Percentiles rank a stretch among this genome's conserved stretches.
These are phyloP conservation scores for Porphyrio hochstetteri DNA, from an alignment of 2,113 vertebrate genomes.

Conservation along the genomic window DNA sequence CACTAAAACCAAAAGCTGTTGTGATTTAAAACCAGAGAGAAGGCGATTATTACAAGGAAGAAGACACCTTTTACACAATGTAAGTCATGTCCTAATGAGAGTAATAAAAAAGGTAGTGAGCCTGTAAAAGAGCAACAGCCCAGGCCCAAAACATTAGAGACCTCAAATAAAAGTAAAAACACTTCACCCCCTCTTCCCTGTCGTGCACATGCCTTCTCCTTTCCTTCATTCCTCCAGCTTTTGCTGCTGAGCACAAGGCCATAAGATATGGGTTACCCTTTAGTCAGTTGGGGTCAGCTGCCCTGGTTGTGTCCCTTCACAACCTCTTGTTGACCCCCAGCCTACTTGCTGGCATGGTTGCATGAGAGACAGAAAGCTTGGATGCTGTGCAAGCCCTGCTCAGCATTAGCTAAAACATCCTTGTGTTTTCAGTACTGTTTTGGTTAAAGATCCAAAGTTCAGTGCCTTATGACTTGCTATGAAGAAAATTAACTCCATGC, in stretches of 20 bases:
- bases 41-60: not conserved
- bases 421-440: not conserved
- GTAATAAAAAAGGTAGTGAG: not conserved
- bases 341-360: not conserved
- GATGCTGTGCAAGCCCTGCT: not conserved
- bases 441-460: not conserved
- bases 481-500: not conserved
- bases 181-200: too few species aligned
- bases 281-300: not conserved
- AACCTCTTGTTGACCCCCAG: not conserved
- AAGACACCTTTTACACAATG: not conserved
- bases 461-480: not conserved
- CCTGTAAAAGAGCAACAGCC: not conserved
- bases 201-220: not conserved
- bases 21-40: not conserved
- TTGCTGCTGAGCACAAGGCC: not conserved
- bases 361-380: rapidly evolving
- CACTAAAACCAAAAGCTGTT: not conserved
- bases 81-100: not conserved
- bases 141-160: not conserved
- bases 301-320: rapidly evolving
- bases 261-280: not conserved
- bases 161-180: not conserved
- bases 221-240: not conserved
- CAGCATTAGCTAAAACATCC: not conserved